phyloP scores from a whole-genome alignment of 2,113 vertebrate species.

The Psittacara wagleri region DNA sequence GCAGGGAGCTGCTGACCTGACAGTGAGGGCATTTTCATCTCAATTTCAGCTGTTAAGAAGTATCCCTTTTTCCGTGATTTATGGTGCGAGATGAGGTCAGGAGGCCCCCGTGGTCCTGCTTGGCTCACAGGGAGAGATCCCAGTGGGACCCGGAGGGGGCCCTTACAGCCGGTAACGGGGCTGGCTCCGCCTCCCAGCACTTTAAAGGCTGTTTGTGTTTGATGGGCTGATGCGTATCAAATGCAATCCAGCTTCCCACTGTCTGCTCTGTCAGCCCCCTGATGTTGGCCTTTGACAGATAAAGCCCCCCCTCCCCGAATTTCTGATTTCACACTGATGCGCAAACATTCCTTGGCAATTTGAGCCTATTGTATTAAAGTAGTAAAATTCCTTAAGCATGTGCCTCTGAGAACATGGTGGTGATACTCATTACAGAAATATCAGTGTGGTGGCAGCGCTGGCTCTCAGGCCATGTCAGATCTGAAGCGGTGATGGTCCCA shows the following conservation, averaged over 20 bases:
- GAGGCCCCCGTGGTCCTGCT: neutral
- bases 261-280: constrained; percentile 65
- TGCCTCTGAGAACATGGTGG: constrained; percentile 14
- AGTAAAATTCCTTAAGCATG: constrained; percentile 62
- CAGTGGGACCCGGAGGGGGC: constrained; percentile 47
- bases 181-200: constrained; percentile 20
- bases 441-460: neutral
- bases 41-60: constrained; percentile 84
- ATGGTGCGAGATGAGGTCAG: constrained; percentile 42
- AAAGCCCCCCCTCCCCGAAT: constrained; percentile 62
- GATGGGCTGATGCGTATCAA: constrained; percentile 72
- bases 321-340: constrained; percentile 68
- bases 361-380: constrained; percentile 69
- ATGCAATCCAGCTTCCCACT: constrained; percentile 73
- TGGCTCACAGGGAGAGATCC: constrained; percentile 31
- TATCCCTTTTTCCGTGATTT: constrained; percentile 81
- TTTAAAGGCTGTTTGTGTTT: constrained; percentile 70
- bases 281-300: constrained; percentile 67
- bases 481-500: accelerated
- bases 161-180: neutral
- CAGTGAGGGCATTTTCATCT: constrained; percentile 82
- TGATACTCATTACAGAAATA: constrained; percentile 16
- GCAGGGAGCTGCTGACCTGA: constrained; percentile 77
- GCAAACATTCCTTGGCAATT: constrained; percentile 67
- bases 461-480: neutral